These are phyloP conservation scores for Hymenopus coronatus DNA, from an alignment of 2,888 invertebrate species.

Conservation along the genomic window DNA sequence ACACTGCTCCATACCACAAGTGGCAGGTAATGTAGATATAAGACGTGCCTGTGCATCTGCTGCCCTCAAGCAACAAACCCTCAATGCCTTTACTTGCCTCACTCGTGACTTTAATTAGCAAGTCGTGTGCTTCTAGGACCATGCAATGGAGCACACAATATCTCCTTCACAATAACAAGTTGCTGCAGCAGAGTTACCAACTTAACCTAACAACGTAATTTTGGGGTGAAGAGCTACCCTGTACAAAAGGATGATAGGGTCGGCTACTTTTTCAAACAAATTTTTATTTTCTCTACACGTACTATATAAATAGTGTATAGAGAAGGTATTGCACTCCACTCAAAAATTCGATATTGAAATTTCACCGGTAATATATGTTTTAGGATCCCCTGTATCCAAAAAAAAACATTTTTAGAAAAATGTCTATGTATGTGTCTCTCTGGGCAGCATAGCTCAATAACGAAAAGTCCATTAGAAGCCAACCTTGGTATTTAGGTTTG, in stretches of 20 bases:
- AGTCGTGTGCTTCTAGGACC: not conserved
- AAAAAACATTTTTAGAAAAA: too few relatives aligned
- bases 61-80: not conserved
- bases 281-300: too few relatives aligned
- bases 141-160: not conserved
- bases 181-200: not conserved
- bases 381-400: too few relatives aligned
- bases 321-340: too few relatives aligned
- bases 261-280: not conserved
- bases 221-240: not conserved
- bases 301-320: too few relatives aligned
- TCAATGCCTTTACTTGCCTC: not conserved
- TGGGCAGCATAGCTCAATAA: too few relatives aligned
- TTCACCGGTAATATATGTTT: too few relatives aligned
- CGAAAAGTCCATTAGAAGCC: too few relatives aligned
- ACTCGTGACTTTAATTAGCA: not conserved
- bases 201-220: not conserved
- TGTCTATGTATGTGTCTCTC: too few relatives aligned
- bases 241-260: not conserved
- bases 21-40: not conserved
- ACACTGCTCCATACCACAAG: not conserved
- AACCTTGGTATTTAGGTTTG: too few relatives aligned
- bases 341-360: too few relatives aligned
- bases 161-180: not conserved
- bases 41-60: not conserved